Percentiles rank a stretch among this genome's conserved stretches.
Conservation (phyloP, 2,888 invertebrate genomes). For the Proisotoma minuta region DNA sequence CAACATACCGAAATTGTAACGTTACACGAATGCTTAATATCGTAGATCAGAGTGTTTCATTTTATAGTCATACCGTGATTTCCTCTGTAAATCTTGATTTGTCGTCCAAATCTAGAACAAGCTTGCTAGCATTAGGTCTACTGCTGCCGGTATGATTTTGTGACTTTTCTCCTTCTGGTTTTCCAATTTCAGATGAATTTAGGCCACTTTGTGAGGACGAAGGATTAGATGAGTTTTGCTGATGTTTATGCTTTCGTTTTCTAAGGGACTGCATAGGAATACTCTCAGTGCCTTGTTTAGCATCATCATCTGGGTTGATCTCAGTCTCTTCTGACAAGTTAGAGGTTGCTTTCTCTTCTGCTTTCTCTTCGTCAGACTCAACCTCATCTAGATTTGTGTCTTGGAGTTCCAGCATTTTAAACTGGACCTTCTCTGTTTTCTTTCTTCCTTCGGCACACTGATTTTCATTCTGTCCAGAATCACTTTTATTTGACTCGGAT, state of each 20-base stretch:
- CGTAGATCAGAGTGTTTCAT: not conserved
- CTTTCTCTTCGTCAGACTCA: conserved; percentile 7
- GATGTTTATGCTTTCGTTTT: conserved; percentile 13
- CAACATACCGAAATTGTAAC: conserved; percentile 18
- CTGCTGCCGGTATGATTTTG: conserved; percentile 18
- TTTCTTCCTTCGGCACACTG: not conserved
- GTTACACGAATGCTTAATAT: conserved; percentile 9
- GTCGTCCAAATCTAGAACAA: conserved; percentile 73
- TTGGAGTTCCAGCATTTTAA: conserved; percentile 6
- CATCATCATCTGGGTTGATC: conserved; percentile 1
- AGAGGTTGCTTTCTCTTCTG: conserved; percentile 2
- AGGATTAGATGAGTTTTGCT: not conserved
- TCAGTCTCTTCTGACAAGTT: conserved; percentile 9
- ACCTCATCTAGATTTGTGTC: conserved; percentile 24
- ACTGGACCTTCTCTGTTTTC: conserved; percentile 1
- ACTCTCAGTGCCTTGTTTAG: conserved; percentile 9
- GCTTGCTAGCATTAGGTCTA: conserved; percentile 65
- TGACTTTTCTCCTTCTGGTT: conserved; percentile 7
- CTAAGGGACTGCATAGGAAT: conserved; percentile 28
- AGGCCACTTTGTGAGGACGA: not conserved
- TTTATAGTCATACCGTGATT: conserved; percentile 62
- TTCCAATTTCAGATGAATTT: not conserved
- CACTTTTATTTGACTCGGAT: not conserved
- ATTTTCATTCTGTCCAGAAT: not conserved
- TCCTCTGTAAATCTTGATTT: conserved; percentile 76